These are phyloP conservation scores for Euwallacea similis DNA, from an alignment of 1,140 invertebrate genomes.

Conservation along the genomic window DNA sequence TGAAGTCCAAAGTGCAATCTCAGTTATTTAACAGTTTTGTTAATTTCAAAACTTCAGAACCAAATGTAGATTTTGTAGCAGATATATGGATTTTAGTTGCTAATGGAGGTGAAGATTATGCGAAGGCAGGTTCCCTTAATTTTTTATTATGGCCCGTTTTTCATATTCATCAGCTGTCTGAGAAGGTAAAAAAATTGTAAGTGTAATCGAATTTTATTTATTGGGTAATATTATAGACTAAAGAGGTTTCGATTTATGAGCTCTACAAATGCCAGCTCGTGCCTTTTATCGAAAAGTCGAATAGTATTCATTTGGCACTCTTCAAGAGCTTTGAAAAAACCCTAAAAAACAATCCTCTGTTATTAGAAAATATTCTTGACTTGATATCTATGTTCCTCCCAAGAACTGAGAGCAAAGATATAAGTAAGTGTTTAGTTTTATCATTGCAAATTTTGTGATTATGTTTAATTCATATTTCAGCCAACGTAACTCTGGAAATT, in stretches of 20 bases:
- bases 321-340: conserved; percentile 33
- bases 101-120: conserved; percentile 16
- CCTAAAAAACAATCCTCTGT: conserved; percentile 36
- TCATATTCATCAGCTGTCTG: conserved; percentile 27
- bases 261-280: conserved; percentile 7
- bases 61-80: conserved; percentile 23
- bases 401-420: conserved; percentile 12
- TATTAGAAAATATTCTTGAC: conserved; percentile 28
- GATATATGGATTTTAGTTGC: conserved; percentile 32
- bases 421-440: conserved; percentile 23
- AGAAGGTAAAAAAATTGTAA: conserved; percentile 20
- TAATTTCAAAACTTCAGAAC: conserved; percentile 16
- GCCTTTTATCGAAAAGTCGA: conserved; percentile 19
- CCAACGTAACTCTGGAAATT: conserved; percentile 16
- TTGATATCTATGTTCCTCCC: conserved; percentile 11
- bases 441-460: background rate
- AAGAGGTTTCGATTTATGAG: conserved; percentile 11
- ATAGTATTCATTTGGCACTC: conserved; percentile 15
- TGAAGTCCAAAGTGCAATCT: background rate
- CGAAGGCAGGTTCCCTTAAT: conserved; percentile 19
- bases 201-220: background rate
- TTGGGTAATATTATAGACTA: conserved; percentile 5
- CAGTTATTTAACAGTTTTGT: conserved; percentile 3
- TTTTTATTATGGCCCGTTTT: conserved; percentile 38
- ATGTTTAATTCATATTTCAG: conserved; percentile 23